Percentiles rank a stretch among this genome's conserved stretches.
Evolutionary conservation across 2,888 invertebrate species (phyloP).

Genomic region (Caradrina kadenii): DNA sequence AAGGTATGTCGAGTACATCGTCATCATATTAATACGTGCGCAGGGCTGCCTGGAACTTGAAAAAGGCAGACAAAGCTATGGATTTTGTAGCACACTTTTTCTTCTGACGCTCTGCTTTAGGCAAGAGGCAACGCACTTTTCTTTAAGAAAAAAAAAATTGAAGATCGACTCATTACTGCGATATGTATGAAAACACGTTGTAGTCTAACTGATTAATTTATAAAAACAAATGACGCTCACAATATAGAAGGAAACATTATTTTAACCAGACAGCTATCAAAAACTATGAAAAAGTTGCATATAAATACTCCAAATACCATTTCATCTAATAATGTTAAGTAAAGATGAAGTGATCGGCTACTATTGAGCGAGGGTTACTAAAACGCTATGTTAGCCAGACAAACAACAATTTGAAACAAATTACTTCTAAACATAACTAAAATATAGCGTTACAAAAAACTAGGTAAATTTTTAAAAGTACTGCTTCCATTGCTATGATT

Average conservation of each 20-base stretch:
- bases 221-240: too few species aligned
- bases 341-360: too few species aligned
- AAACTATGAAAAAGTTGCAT: too few species aligned
- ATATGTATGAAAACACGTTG: too few species aligned
- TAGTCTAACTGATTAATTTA: too few species aligned
- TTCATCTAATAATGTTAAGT: too few species aligned
- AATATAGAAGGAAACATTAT: too few species aligned
- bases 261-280: too few species aligned
- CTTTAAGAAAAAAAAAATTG: neutral
- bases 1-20: slow-evolving; percentile 77
- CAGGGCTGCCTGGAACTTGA: slow-evolving; percentile 34
- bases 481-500: neutral
- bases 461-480: neutral
- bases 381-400: neutral
- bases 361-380: too few species aligned
- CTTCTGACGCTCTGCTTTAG: neutral
- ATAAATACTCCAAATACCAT: too few species aligned
- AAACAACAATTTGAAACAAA: neutral
- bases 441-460: neutral
- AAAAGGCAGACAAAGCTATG: neutral
- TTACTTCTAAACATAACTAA: neutral
- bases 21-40: slow-evolving; percentile 52
- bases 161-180: too few species aligned
- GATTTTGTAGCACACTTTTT: neutral
- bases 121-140: neutral